Percentiles rank a stretch among this genome's conserved stretches.
These are phyloP conservation scores for Monopis laevigella DNA, from an alignment of 2,888 invertebrate species.

Conservation along the genomic window DNA sequence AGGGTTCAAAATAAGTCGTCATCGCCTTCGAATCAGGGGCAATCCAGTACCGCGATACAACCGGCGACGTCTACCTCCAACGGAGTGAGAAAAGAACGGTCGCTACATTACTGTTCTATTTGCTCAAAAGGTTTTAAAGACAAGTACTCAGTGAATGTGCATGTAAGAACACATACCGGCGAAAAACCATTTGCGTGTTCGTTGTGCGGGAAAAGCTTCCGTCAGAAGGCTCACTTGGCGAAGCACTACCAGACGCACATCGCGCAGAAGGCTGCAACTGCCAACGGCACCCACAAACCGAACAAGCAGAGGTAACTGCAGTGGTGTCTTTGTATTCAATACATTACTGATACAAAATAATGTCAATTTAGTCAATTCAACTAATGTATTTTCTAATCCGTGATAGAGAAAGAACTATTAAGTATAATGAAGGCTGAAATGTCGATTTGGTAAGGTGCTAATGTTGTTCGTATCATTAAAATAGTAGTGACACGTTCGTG, in stretches of 20 bases:
- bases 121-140: constrained; percentile 95
- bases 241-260: constrained; percentile 95
- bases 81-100: constrained; percentile 84
- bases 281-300: constrained; percentile 70
- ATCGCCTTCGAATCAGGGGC: constrained; percentile 43
- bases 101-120: constrained; percentile 91
- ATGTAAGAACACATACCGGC: constrained; percentile 96
- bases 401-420: too few relatives aligned
- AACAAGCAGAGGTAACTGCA: constrained; percentile 59
- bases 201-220: constrained; percentile 91
- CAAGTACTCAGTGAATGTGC: constrained; percentile 97
- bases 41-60: constrained; percentile 45
- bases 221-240: constrained; percentile 91
- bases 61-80: constrained; percentile 72
- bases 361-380: background rate
- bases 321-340: constrained; percentile 14
- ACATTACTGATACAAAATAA: too few relatives aligned
- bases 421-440: constrained; percentile 9
- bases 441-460: constrained; percentile 58
- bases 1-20: constrained; percentile 66
- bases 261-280: constrained; percentile 81
- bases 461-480: constrained; percentile 14
- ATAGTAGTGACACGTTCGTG: background rate
- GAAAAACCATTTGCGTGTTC: constrained; percentile 97
- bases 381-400: constrained; percentile 3